These are phyloP conservation scores for Teleogryllus occipitalis DNA, from an alignment of 1,140 invertebrate species.

Conservation along the genomic window DNA sequence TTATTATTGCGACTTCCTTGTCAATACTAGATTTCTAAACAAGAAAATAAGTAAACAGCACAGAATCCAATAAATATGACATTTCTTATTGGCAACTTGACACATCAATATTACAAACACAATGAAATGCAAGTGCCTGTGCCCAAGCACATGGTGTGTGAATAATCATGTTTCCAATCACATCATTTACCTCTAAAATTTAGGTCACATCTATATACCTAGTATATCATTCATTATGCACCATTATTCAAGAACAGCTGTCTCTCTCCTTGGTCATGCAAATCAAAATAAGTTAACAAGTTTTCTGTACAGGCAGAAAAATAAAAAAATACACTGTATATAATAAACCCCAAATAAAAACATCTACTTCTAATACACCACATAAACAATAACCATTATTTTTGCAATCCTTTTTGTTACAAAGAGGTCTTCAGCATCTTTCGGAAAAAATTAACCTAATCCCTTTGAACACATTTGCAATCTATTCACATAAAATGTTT, in stretches of 20 bases:
- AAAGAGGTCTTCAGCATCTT: neutral
- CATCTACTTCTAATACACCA: neutral
- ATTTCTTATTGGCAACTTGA: neutral
- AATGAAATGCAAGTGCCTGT: neutral
- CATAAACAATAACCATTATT: neutral
- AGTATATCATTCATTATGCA: neutral
- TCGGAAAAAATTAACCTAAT: neutral
- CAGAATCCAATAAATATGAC: slow-evolving; percentile 5
- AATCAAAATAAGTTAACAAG: neutral
- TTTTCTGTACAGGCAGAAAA: neutral
- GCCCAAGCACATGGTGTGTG: too few species aligned
- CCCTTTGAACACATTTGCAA: neutral
- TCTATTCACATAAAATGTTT: neutral
- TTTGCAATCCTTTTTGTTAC: neutral
- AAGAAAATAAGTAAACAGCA: neutral
- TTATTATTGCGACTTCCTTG: too few species aligned
- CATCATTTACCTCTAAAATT: neutral
- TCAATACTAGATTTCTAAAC: too few species aligned
- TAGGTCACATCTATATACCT: neutral
- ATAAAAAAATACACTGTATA: slow-evolving; percentile 1
- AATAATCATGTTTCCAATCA: neutral
- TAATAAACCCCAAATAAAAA: neutral
- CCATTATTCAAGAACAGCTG: neutral
- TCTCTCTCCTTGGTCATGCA: neutral
- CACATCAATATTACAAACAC: neutral